Evolutionary conservation across 2,797 vertebrate species (phyloP).

Genomic region (Cyclura pinguis): DNA sequence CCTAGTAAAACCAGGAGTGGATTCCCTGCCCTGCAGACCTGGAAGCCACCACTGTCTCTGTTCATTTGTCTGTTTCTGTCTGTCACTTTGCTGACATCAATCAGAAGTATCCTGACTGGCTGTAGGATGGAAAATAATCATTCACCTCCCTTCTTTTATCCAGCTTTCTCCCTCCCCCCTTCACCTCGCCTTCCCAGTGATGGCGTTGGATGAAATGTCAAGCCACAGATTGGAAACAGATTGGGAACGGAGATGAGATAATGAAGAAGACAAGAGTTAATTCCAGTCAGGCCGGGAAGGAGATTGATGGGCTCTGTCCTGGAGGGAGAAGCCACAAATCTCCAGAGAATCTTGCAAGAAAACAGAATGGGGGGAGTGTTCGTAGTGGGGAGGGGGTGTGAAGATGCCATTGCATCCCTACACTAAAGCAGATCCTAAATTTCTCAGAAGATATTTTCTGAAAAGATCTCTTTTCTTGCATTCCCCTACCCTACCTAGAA

Average conservation of each 20-base stretch:
- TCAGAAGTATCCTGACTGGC: background rate
- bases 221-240: constrained; percentile 82
- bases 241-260: constrained; percentile 85
- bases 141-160: background rate
- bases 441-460: background rate
- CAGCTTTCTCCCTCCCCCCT: too few species aligned
- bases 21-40: too few species aligned
- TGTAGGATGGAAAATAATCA: background rate
- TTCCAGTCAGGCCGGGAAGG: constrained; percentile 70
- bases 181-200: background rate
- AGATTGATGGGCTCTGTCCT: constrained; percentile 64
- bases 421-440: background rate
- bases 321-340: constrained; percentile 48
- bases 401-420: too few species aligned
- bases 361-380: background rate
- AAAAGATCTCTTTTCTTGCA: too few species aligned
- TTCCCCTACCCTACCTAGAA: background rate
- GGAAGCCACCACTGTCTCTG: background rate
- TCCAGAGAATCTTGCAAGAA: background rate
- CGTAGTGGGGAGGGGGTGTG: too few species aligned
- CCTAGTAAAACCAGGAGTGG: too few species aligned
- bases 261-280: constrained; percentile 83
- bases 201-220: constrained; percentile 85
- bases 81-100: background rate
- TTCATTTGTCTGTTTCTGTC: background rate